These are phyloP conservation scores for Philereme vetulata DNA, from an alignment of 2,888 invertebrate species.

Conservation along the genomic window DNA sequence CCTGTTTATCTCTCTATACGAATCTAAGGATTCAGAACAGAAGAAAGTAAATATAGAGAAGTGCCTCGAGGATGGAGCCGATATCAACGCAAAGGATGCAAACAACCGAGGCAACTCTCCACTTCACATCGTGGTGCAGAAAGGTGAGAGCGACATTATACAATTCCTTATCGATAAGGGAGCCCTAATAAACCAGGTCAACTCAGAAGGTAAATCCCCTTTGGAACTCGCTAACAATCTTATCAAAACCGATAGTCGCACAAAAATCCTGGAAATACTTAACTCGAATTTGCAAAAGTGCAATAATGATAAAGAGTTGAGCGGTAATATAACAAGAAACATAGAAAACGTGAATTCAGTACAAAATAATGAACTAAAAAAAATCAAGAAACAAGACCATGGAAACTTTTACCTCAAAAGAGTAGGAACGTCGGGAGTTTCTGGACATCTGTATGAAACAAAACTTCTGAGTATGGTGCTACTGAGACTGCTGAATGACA, in stretches of 20 bases:
- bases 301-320: conserved; percentile 9
- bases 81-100: conserved; percentile 42
- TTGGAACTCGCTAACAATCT: conserved; percentile 35
- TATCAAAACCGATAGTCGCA: conserved; percentile 11
- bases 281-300: conserved; percentile 1
- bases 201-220: conserved; percentile 37
- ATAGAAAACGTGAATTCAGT: not conserved
- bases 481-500: conserved; percentile 44
- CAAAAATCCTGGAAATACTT: conserved; percentile 21
- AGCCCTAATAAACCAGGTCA: conserved; percentile 32
- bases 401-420: conserved; percentile 29
- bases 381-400: conserved; percentile 13
- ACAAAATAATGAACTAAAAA: conserved; percentile 7
- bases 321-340: conserved; percentile 1
- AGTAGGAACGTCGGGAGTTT: conserved; percentile 34
- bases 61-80: conserved; percentile 38
- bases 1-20: conserved; percentile 36
- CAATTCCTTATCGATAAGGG: conserved; percentile 37
- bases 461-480: conserved; percentile 48
- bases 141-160: conserved; percentile 35
- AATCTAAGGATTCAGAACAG: conserved; percentile 27
- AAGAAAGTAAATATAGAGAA: conserved; percentile 34
- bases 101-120: conserved; percentile 40
- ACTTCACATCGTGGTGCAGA: conserved; percentile 41
- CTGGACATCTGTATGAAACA: conserved; percentile 42